A percentile compares a stretch with the other conserved stretches of the same genome.
phyloP scores from a whole-genome alignment of 2,888 invertebrate species.

The Cephus nigrinus region DNA sequence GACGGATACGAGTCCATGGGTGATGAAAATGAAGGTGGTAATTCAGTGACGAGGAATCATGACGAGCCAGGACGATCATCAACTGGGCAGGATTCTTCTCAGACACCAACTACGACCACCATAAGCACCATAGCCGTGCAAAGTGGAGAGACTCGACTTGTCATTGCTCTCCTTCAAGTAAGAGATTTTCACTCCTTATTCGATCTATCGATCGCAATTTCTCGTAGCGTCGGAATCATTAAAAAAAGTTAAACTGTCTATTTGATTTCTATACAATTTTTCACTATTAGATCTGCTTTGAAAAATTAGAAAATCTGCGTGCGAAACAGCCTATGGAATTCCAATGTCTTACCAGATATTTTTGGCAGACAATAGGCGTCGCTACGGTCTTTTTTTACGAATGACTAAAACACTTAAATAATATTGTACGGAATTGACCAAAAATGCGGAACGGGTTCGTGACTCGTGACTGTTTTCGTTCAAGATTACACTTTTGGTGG shows the following conservation, averaged over 20 bases:
- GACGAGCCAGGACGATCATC: conserved; percentile 21
- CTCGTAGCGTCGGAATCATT: not conserved
- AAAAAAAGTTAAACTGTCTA: not conserved
- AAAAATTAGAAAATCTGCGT: not conserved
- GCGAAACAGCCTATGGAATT: not conserved
- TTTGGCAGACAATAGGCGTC: not conserved
- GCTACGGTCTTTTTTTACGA: not conserved
- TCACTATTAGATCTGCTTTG: not conserved
- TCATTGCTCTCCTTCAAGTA: conserved; percentile 90
- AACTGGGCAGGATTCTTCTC: conserved; percentile 29
- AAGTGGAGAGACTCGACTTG: conserved; percentile 86
- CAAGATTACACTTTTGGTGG: not conserved
- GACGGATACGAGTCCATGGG: conserved; percentile 50
- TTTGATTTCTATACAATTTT: not conserved
- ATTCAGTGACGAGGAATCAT: not conserved
- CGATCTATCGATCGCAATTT: not conserved
- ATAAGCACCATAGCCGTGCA: conserved; percentile 92
- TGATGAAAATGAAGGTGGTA: conserved; percentile 26
- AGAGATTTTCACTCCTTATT: conserved; percentile 51
- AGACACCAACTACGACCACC: conserved; percentile 76
- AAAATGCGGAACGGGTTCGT: not conserved
- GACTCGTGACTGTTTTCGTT: not conserved
- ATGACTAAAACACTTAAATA: not conserved
- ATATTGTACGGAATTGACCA: not conserved
- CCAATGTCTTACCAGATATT: not conserved